Percentiles rank a stretch among this genome's conserved stretches.
Conservation (phyloP, 1,140 invertebrate genomes). For the Hylyphantes graminicola region DNA sequence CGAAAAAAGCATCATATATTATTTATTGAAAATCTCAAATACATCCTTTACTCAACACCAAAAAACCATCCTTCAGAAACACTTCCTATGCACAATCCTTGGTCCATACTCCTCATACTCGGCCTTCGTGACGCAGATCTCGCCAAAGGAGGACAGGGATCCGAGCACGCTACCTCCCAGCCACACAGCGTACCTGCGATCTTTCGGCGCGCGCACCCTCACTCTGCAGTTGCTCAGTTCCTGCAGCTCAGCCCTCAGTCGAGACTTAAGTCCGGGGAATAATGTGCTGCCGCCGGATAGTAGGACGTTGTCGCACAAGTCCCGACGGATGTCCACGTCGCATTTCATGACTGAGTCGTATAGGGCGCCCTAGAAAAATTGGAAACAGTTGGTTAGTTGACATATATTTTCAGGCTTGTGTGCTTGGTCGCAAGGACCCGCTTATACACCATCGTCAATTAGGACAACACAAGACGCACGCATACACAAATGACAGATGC, state of each 20-base stretch:
- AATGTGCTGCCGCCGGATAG: slow-evolving; percentile 73
- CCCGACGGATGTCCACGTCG: slow-evolving; percentile 71
- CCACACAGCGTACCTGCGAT: slow-evolving; percentile 69
- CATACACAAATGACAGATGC: too few relatives aligned
- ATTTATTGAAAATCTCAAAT: too few relatives aligned
- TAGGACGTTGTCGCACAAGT: slow-evolving; percentile 71
- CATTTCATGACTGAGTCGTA: slow-evolving; percentile 66
- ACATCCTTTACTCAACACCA: background rate
- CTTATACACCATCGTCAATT: too few relatives aligned
- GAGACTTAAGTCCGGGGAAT: slow-evolving; percentile 67
- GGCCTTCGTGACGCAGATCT: slow-evolving; percentile 73
- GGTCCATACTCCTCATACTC: slow-evolving; percentile 82
- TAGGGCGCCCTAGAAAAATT: slow-evolving; percentile 83
- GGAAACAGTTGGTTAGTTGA: too few relatives aligned
- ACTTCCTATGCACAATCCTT: slow-evolving; percentile 80
- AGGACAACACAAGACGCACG: too few relatives aligned
- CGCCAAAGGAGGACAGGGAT: slow-evolving; percentile 69
- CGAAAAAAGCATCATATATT: too few relatives aligned
- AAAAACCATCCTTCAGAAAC: slow-evolving; percentile 78
- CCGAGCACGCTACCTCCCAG: slow-evolving; percentile 69
- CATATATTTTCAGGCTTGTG: too few relatives aligned
- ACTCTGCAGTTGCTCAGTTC: slow-evolving; percentile 5
- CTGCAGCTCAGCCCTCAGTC: slow-evolving; percentile 14
- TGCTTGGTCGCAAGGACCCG: too few relatives aligned
- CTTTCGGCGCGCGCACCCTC: slow-evolving; percentile 2